Conservation (phyloP, 1,140 invertebrate species). For the Holcopasites calliopsidis region DNA sequence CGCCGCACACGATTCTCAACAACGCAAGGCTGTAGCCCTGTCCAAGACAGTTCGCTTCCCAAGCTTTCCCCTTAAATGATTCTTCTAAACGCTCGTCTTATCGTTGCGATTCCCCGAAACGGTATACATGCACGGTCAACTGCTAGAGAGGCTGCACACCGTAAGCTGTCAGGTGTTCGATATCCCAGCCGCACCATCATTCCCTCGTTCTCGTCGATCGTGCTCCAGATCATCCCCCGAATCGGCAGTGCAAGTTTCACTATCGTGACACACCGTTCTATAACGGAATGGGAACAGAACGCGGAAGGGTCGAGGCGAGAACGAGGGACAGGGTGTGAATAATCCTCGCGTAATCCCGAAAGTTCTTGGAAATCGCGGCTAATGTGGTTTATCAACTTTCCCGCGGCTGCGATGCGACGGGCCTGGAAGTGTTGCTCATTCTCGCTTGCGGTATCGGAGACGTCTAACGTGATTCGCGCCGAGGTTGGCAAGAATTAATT, state of each 20-base stretch:
- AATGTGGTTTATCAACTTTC: conserved; percentile 39
- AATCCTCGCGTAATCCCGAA: conserved; percentile 53
- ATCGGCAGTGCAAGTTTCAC: conserved; percentile 48
- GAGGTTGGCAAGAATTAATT: neutral
- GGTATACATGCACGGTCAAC: conserved; percentile 10
- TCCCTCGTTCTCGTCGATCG: conserved; percentile 58
- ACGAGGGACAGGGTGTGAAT: conserved; percentile 37
- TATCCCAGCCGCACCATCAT: conserved; percentile 62
- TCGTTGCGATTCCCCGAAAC: conserved; percentile 33
- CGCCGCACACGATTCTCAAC: neutral
- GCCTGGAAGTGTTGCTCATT: neutral
- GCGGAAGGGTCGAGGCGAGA: neutral
- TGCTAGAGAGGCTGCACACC: conserved; percentile 47
- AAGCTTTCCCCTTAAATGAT: conserved; percentile 57
- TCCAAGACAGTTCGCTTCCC: conserved; percentile 18
- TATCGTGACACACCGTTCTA: conserved; percentile 30
- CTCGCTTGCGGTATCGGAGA: neutral
- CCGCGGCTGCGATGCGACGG: neutral
- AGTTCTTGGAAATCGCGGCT: conserved; percentile 50
- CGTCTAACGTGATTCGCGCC: neutral
- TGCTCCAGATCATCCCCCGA: conserved; percentile 60
- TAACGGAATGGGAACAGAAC: neutral
- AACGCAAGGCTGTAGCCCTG: neutral
- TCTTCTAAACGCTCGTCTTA: conserved; percentile 37
- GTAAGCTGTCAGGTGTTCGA: conserved; percentile 72